Conservation (phyloP, 2,888 invertebrate species). For the Drosophila putrida region DNA sequence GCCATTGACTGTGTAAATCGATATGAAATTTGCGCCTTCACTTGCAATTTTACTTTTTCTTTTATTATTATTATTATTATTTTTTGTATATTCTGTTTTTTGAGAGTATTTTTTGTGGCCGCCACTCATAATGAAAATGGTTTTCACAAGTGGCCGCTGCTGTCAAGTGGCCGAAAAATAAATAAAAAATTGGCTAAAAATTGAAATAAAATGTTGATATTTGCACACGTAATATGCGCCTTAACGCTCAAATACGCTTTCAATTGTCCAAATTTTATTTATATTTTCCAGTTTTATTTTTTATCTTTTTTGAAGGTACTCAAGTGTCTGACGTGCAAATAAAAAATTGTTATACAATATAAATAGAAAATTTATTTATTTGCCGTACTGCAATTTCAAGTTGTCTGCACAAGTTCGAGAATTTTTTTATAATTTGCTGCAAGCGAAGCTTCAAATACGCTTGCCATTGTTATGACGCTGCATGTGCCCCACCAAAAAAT, state of each 20-base stretch:
- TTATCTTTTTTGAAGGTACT: slow-evolving; percentile 30
- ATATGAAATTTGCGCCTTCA: slow-evolving; percentile 65
- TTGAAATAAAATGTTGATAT: slow-evolving; percentile 77
- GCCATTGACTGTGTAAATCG: slow-evolving; percentile 74
- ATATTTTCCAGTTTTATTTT: slow-evolving; percentile 3
- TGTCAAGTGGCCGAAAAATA: slow-evolving; percentile 10
- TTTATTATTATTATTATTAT: slow-evolving; percentile 14
- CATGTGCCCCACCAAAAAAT: slow-evolving; percentile 18
- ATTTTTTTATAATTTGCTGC: slow-evolving; percentile 63
- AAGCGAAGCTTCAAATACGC: slow-evolving; percentile 34
- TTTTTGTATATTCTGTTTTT: slow-evolving; percentile 6
- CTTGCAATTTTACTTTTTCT: slow-evolving; percentile 44
- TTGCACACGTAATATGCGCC: slow-evolving; percentile 79
- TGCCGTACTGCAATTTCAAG: slow-evolving; percentile 67
- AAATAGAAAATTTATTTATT: slow-evolving; percentile 73
- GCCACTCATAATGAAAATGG: slow-evolving; percentile 78
- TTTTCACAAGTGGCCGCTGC: slow-evolving; percentile 70
- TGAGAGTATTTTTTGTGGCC: slow-evolving; percentile 34
- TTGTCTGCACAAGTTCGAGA: slow-evolving; percentile 63
- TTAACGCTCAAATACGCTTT: slow-evolving; percentile 81
- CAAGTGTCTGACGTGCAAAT: slow-evolving; percentile 73
- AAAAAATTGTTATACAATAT: slow-evolving; percentile 80
- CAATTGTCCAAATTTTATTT: slow-evolving; percentile 77
- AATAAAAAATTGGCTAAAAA: slow-evolving; percentile 63
- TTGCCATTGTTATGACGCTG: slow-evolving; percentile 43